phyloP scores from a whole-genome alignment of 2,888 invertebrate genomes.

The Clostera curtula region DNA sequence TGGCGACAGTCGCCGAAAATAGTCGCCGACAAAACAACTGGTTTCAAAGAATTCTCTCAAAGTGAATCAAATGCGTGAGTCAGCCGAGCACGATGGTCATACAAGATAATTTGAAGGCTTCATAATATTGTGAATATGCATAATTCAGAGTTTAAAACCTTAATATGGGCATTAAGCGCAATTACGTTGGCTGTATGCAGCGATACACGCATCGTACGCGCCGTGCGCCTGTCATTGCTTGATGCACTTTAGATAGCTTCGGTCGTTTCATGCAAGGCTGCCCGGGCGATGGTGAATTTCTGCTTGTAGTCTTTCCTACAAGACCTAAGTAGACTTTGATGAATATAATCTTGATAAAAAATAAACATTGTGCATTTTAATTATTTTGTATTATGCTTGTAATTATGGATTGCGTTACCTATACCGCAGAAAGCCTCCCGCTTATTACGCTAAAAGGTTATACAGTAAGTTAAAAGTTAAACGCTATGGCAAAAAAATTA shows the following conservation, averaged over 20 bases:
- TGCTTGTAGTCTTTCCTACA: too few species aligned
- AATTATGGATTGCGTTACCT: too few species aligned
- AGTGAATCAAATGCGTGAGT: constrained; percentile 7
- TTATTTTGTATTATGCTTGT: too few species aligned
- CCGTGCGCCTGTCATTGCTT: constrained; percentile 23
- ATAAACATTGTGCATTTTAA: too few species aligned
- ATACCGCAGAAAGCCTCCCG: too few species aligned
- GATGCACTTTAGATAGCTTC: constrained; percentile 60
- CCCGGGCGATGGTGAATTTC: constrained; percentile 8
- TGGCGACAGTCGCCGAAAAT: constrained; percentile 8
- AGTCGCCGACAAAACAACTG: constrained; percentile 10
- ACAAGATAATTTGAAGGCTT: constrained; percentile 23
- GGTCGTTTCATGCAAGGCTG: constrained; percentile 18
- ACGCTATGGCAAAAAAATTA: too few species aligned
- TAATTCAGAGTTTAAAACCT: constrained; percentile 30
- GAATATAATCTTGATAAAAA: too few species aligned
- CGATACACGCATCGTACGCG: constrained; percentile 22
- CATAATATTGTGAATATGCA: constrained; percentile 29
- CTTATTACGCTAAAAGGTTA: too few species aligned
- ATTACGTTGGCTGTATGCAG: constrained; percentile 37
- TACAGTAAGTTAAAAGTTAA: too few species aligned
- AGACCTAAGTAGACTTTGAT: too few species aligned
- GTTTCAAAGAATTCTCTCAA: constrained; percentile 13
- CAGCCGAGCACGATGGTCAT: constrained; percentile 9
- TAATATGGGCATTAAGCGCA: constrained; percentile 54